Evolutionary conservation across 2,888 invertebrate genomes (phyloP), one percentile per base, ranked within the genome.

Genomic region (Luffia ferchaultella): DNA sequence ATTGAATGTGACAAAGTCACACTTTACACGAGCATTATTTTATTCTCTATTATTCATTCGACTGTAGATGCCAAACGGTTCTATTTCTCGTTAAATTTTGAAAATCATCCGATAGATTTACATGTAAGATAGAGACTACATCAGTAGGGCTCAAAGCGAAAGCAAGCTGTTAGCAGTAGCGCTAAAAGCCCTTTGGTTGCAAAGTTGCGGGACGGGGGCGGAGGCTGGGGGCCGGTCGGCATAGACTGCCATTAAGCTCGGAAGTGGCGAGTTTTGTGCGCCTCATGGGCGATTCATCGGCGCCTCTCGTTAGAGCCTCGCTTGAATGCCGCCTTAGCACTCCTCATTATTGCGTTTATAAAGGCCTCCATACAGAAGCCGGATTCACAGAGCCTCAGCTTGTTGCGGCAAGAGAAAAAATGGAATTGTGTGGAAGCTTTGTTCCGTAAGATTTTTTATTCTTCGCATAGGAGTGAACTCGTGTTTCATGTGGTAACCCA

Each of bases 271-370:
- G 80, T 78, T 78, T 78, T 78, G 76, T 78, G 70, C 67, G 65
- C 65, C 73, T 75, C 76, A 72, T 74, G 73, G 75, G 61, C 76
- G 82, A 79, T 79, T 80, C 83, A 80, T 77, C 75, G 74, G 64
- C 73, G 68, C 64, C 71, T 73, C 80, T 80, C 76, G 76, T 80
- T 79, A 79, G 66, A 62, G 68, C 62, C 65, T 66, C 69, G 74
- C 67, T 60, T 83, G 76, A 82, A 82, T 80, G 71, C 76, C 73
- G 73, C 74, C 73, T 78, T 75, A 72, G 72, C 72, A 76, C 76
- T 80, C 64, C 80, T 80, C 79, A 79, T 83, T 83, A 83, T 82
- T 80, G 79, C 80, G 79, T 80, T 80, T 80, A 82, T 82, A 80
- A 82, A 82, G 69, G 77, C 77, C 65, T 62, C 76, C 68, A 79